A percentile compares a stretch with the other conserved stretches of the same genome.
Conservation (phyloP, 2,888 invertebrate genomes). For the Cephalotes varians region DNA sequence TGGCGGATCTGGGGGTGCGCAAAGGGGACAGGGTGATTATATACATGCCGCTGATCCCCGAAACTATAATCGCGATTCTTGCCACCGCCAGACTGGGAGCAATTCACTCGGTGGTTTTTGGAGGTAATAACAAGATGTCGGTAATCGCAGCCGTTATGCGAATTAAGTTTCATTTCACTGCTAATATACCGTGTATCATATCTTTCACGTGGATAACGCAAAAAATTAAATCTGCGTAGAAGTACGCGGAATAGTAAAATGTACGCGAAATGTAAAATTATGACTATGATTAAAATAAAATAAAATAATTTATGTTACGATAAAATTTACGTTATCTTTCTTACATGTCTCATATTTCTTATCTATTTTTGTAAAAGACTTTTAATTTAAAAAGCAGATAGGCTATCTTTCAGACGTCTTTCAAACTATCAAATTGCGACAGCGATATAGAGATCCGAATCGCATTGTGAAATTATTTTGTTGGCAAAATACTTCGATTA, state of each 20-base stretch:
- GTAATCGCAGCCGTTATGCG: neutral
- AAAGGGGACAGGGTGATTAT: conserved; percentile 95
- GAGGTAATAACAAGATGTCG: conserved; percentile 87
- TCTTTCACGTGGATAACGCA: neutral
- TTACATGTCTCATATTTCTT: neutral
- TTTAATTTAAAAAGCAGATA: neutral
- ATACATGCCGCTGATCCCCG: conserved; percentile 98
- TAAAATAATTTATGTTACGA: too few species aligned
- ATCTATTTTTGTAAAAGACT: neutral
- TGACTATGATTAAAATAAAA: neutral
- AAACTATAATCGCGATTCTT: conserved; percentile 95
- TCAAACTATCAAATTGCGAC: neutral
- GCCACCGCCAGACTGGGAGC: conserved; percentile 96
- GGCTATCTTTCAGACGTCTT: neutral
- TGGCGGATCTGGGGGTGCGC: conserved; percentile 91
- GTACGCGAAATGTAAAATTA: neutral
- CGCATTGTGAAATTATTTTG: neutral
- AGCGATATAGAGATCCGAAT: neutral
- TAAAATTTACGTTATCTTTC: neutral
- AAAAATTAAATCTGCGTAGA: neutral
- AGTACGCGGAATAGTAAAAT: neutral
- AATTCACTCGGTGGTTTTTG: conserved; percentile 97
- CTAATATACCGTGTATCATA: neutral
- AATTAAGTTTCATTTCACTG: conserved; percentile 2
- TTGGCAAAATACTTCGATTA: too few species aligned